A percentile compares a stretch with the other conserved stretches of the same genome.
Conservation (phyloP, 2,888 invertebrate species). For the Sminthurinus aureus region DNA sequence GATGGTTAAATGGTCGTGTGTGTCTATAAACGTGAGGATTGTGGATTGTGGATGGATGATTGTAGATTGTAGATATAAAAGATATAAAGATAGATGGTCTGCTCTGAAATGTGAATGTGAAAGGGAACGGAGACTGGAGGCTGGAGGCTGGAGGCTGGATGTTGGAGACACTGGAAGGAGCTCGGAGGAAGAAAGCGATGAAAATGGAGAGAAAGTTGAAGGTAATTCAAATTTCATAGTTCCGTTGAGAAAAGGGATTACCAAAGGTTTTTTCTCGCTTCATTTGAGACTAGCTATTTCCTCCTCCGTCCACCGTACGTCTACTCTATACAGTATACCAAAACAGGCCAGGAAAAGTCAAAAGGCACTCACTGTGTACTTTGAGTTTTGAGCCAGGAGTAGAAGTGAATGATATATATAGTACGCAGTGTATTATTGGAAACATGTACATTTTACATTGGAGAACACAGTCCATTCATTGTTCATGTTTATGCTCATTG, state of each 20-base stretch:
- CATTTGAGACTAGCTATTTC: conserved; percentile 38
- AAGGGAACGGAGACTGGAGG: neutral
- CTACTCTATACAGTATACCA: too few relatives aligned
- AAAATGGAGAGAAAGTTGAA: conserved; percentile 29
- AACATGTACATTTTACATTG: too few relatives aligned
- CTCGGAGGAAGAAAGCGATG: conserved; percentile 19
- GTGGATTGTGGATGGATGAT: neutral
- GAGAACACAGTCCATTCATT: too few relatives aligned
- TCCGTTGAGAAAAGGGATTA: conserved; percentile 52
- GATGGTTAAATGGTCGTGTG: neutral
- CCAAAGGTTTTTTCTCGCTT: conserved; percentile 44
- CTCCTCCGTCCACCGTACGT: neutral
- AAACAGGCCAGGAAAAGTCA: neutral
- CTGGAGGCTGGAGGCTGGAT: neutral
- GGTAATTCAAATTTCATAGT: conserved; percentile 57
- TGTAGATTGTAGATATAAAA: neutral
- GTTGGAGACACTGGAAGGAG: neutral
- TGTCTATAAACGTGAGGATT: too few relatives aligned
- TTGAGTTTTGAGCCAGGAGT: conserved; percentile 2
- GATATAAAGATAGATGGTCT: neutral
- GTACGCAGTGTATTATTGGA: neutral
- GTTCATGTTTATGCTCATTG: too few relatives aligned
- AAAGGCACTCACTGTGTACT: neutral
- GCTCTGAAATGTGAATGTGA: neutral
- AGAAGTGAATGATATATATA: neutral